Evolutionary conservation across 2,888 invertebrate genomes (phyloP), one percentile per base, ranked within the genome.

Genomic region (Lasioglossum lativentre): DNA sequence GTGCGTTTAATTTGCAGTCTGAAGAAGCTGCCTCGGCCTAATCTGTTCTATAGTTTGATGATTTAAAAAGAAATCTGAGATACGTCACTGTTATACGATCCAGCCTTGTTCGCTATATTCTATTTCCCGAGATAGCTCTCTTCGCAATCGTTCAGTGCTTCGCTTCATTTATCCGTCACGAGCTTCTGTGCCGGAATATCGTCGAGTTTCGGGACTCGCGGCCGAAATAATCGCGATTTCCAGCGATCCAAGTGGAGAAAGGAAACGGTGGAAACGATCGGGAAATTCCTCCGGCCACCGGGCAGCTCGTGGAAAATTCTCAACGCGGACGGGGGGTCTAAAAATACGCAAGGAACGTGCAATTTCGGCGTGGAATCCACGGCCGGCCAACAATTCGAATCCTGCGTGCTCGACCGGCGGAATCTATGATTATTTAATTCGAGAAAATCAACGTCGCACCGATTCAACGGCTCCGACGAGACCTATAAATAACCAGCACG

Each of bases 351-450:
- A 75, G 76, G 63, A 89, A 79, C 56, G 63, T 40, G 78, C 78
- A 75, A 76, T 79, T 84, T 76, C 63, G 73, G 66, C 34, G 19
- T 27, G 30, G 72, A 72, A 75, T 66, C 75, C 75, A 19, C 23
- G 47, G 45, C 63, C 30, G 16, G 59, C 19, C n/a, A 63, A 74
- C 56, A 76, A 73, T 76, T 27, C 72, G 52, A n/a, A 40, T 47
- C 34, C 45, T 19, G 63, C 14, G 23, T 23, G 63, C 40, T 34
- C 73, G 59, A 0, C n/a, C 40, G 4, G 2, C 27, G 14, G 73
- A 73, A 79, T 85, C 73, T 76, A 52, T 70, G 85, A 85, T 85
- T 84, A 75, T 78, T 84, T 80, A 70, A 79, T 85, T 80, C 74
- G 34, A 56, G 85, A 77, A 75, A 75, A 79, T 76, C 59, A 68